Conservation (phyloP, 2,888 invertebrate genomes). For the Trachelus stipa region DNA sequence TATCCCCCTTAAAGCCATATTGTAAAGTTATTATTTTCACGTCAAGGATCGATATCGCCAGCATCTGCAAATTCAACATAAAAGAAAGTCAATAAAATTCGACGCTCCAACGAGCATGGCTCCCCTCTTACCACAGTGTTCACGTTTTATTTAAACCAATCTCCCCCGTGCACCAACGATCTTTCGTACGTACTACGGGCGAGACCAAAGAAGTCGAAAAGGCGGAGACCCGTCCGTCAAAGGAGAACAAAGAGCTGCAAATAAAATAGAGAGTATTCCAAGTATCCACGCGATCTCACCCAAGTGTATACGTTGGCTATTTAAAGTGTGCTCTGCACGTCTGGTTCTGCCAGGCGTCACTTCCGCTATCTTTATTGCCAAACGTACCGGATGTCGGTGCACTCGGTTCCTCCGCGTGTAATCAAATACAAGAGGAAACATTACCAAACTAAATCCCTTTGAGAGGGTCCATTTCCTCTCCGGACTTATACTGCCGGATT, state of each 20-base stretch:
- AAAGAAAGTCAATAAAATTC: neutral
- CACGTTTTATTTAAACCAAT: neutral
- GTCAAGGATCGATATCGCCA: neutral
- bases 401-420: conserved; percentile 20
- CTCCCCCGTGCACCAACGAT: neutral
- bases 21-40: neutral
- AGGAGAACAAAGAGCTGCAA: neutral
- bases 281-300: neutral
- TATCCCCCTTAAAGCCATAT: neutral
- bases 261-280: neutral
- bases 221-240: neutral
- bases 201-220: neutral
- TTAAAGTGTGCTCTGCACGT: conserved; percentile 33
- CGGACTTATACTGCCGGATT: neutral
- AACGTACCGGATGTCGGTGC: conserved; percentile 34
- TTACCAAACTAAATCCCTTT: neutral
- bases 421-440: neutral
- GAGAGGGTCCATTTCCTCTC: neutral
- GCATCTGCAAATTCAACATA: neutral
- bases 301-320: conserved; percentile 16
- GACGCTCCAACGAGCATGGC: neutral
- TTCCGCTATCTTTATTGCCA: conserved; percentile 49
- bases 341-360: conserved; percentile 45
- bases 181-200: neutral
- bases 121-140: neutral